Base-by-base conservation (phyloP, 2,797 vertebrate species). In the Scomberomorus guttatus region DNA sequence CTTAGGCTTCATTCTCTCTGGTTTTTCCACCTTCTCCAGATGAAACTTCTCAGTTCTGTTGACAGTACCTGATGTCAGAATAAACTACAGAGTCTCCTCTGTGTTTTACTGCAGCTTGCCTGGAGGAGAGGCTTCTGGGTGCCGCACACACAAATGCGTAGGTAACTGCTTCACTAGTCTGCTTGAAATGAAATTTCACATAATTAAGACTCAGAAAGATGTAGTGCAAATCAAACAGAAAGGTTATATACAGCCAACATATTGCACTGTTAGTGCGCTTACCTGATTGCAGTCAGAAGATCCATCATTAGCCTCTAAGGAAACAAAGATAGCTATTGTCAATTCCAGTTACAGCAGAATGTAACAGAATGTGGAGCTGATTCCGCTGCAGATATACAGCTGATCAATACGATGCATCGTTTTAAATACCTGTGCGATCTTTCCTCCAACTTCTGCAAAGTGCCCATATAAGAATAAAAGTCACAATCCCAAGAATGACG, bases 61-160 rank as follows among this genome's bases (percentile, higher is more conserved):
- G 54, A 34, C 63, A 52, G 0, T 44, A 17, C 44, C 44, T 70
- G 1, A 84, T 42, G 29, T 55, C 34, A 6, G 83, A 80, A 54
- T 89, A 89, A 50, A 87, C 2, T 2, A 69, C 69, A 62, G 29
- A 25, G 0, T 83, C 63, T 75, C 2, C 6, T 0, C 52, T 80
- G 58, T 54, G 12, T 55, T 60, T 74, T 51, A 57, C 46, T 77
- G 62, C 37, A 17, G 20, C 1, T 55, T 13, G 29, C 58, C 66
- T 81, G 8, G 37, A 55, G 11, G 37, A 55, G 14, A 58, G 2
- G 46, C 22, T 29, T 66, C 0, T 83, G 8, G 44, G 14, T 14
- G 39, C 22, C 9, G 59, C 77, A 79, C 15, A 0, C 56, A 86
- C 67, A 20, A 57, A 6, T 22, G 85, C 15, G 32, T 90, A 89